Evolutionary conservation across 2,888 invertebrate species (phyloP).

Genomic region (Stramonita haemastoma): DNA sequence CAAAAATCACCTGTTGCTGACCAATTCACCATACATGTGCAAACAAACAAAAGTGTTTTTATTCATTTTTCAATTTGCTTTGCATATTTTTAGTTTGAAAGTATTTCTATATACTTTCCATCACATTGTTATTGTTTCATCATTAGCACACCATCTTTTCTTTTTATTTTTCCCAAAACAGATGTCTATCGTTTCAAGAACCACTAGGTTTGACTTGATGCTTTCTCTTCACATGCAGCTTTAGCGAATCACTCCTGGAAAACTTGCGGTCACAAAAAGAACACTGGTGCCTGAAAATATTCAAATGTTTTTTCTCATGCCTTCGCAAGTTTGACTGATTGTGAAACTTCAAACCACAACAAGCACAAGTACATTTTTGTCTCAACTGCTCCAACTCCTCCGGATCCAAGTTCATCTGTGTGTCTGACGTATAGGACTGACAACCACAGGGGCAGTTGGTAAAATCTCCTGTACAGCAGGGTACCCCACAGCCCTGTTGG

Average conservation of each 20-base stretch:
- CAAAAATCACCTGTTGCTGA: too few species aligned
- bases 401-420: constrained; percentile 24
- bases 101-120: too few species aligned
- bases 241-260: constrained; percentile 43
- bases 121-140: too few species aligned
- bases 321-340: constrained; percentile 30
- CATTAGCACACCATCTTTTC: too few species aligned
- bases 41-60: too few species aligned
- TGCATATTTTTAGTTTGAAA: too few species aligned
- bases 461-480: constrained; percentile 28
- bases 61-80: too few species aligned
- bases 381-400: constrained; percentile 1
- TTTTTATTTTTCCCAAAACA: too few species aligned
- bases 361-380: constrained; percentile 21
- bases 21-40: too few species aligned
- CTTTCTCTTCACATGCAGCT: constrained; percentile 49
- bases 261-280: constrained; percentile 31
- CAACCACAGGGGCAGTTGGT: constrained; percentile 34
- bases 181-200: too few species aligned
- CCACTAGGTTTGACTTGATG: constrained; percentile 6
- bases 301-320: constrained; percentile 35
- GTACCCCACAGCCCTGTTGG: not conserved
- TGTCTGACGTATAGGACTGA: constrained; percentile 18
- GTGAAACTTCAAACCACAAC: constrained; percentile 39
- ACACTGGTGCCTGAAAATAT: constrained; percentile 23